These are phyloP conservation scores for Syrista parreyssii DNA, from an alignment of 2,888 invertebrate species.

Conservation along the genomic window DNA sequence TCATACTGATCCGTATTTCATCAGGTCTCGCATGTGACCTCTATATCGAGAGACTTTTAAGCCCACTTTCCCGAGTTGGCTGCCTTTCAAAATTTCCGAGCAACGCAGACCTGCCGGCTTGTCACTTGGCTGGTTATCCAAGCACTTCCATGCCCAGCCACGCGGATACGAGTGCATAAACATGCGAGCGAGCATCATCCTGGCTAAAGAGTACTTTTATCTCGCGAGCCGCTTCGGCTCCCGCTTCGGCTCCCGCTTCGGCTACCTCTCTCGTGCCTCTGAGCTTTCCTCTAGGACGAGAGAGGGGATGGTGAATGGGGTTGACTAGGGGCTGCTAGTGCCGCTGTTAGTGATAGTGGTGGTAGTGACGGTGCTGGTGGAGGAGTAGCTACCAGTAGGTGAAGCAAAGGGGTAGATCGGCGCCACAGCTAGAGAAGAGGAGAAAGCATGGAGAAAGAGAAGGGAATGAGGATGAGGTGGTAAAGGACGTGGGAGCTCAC, in stretches of 20 bases:
- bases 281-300: constrained; percentile 8
- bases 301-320: constrained; percentile 11
- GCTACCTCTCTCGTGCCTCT: constrained; percentile 4
- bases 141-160: constrained; percentile 64
- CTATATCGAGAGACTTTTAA: constrained; percentile 65
- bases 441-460: constrained; percentile 28
- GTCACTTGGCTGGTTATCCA: constrained; percentile 67
- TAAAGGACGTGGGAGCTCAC: constrained; percentile 51
- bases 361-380: constrained; percentile 15
- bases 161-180: constrained; percentile 66
- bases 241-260: constrained; percentile 7
- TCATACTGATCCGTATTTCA: background rate
- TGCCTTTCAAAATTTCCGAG: constrained; percentile 62
- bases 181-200: constrained; percentile 62
- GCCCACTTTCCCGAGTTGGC: constrained; percentile 65
- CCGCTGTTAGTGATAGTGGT: background rate
- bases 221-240: constrained; percentile 55
- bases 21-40: constrained; percentile 19
- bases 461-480: constrained; percentile 28
- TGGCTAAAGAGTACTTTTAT: constrained; percentile 64
- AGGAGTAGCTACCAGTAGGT: constrained; percentile 16
- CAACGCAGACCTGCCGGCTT: constrained; percentile 49
- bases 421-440: constrained; percentile 23
- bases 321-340: background rate
- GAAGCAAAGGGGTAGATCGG: constrained; percentile 28